Percentiles rank a stretch among this genome's conserved stretches.
Evolutionary conservation across 2,797 vertebrate species (phyloP).

Genomic region (Rousettus madagascariensis): DNA sequence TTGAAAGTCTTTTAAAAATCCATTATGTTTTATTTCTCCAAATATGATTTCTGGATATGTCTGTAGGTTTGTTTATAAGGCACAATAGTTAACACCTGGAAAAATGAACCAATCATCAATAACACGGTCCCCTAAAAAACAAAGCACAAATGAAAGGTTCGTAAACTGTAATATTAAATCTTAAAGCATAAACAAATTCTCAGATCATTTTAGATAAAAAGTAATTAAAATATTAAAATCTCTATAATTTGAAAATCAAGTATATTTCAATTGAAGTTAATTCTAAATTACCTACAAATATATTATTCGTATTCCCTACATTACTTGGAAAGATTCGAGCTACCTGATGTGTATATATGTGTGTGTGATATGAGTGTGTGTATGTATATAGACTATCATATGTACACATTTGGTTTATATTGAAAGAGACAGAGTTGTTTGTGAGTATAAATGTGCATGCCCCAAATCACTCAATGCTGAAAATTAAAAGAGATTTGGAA

Average conservation of each 20-base stretch:
- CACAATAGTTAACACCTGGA: not conserved
- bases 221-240: not conserved
- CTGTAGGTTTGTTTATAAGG: not conserved
- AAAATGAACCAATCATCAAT: constrained; percentile 5
- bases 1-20: not conserved
- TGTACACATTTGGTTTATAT: not conserved
- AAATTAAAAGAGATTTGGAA: not conserved
- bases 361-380: not conserved
- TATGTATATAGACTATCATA: not conserved
- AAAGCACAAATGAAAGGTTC: constrained; percentile 25
- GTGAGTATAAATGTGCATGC: not conserved
- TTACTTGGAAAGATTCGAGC: not conserved
- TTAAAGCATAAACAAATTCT: constrained; percentile 1
- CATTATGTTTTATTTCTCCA: not conserved
- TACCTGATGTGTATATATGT: not conserved
- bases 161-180: constrained; percentile 14
- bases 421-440: not conserved
- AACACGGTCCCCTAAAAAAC: constrained; percentile 37
- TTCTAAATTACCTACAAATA: not conserved
- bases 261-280: not conserved
- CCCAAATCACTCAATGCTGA: not conserved
- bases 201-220: not conserved
- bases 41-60: not conserved
- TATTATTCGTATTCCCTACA: not conserved
- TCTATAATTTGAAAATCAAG: constrained; percentile 38